Conservation (phyloP, 2,888 invertebrate genomes). For the Rhagonycha lutea region DNA sequence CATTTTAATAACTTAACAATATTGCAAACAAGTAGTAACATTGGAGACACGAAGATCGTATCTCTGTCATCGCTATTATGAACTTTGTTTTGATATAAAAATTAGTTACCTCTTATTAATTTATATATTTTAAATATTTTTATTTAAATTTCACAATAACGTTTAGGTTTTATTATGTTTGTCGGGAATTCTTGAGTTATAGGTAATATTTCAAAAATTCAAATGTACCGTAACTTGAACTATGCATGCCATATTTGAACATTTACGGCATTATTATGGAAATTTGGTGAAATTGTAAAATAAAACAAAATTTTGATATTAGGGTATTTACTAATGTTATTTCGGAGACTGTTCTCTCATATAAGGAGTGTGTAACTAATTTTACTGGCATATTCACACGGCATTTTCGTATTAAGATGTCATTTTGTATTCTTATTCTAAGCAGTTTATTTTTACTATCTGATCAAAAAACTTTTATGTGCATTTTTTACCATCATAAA, state of each 20-base stretch:
- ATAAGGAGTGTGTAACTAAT: neutral
- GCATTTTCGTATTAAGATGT: neutral
- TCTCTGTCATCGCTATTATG: slow-evolving; percentile 14
- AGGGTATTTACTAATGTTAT: neutral
- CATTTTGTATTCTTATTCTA: neutral
- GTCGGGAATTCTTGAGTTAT: neutral
- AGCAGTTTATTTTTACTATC: neutral
- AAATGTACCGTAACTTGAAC: neutral
- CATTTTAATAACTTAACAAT: slow-evolving; percentile 30
- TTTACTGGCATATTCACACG: neutral
- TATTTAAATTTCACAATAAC: neutral
- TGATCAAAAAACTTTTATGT: neutral
- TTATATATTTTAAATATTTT: neutral
- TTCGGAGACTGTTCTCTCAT: neutral
- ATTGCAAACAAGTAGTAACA: slow-evolving; percentile 18
- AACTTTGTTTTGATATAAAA: neutral
- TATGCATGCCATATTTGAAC: neutral
- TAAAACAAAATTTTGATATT: neutral
- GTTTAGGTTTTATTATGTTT: neutral
- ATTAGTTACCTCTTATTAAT: neutral
- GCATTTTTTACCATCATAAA: neutral
- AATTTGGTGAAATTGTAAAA: neutral
- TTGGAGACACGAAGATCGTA: slow-evolving; percentile 13
- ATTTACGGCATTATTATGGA: neutral
- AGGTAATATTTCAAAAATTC: neutral